Evolutionary conservation across 2,888 invertebrate species (phyloP).

Genomic region (Andricus quercusramuli): DNA sequence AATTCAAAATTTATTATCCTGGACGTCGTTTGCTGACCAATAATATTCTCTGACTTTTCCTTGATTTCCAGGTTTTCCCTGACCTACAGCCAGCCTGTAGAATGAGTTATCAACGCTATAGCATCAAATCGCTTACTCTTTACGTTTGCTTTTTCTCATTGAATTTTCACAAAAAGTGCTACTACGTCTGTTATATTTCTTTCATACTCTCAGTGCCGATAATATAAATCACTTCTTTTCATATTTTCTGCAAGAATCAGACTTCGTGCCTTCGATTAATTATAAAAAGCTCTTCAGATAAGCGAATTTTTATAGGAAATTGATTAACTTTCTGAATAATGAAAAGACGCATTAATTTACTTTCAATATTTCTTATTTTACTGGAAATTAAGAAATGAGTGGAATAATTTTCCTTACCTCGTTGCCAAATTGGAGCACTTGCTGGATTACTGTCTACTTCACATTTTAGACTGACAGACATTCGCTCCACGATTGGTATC

Average conservation of each 20-base stretch:
- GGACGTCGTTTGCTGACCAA: too few relatives aligned
- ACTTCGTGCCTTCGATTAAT: not conserved
- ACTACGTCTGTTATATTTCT: not conserved
- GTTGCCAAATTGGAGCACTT: slow-evolving; percentile 91
- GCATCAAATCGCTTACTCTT: not conserved
- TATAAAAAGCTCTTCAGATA: not conserved
- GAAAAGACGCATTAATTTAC: not conserved
- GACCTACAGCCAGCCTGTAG: too few relatives aligned
- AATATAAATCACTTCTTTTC: not conserved
- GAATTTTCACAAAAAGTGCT: not conserved
- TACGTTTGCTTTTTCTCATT: not conserved
- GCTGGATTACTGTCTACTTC: slow-evolving; percentile 96
- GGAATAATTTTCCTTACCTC: slow-evolving; percentile 76
- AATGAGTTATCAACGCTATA: not conserved
- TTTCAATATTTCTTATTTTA: not conserved
- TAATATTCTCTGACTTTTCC: too few relatives aligned
- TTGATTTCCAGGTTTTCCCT: too few relatives aligned
- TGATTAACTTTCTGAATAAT: too few relatives aligned
- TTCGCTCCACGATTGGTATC: slow-evolving; percentile 92
- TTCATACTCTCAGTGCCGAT: not conserved
- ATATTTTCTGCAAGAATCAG: not conserved
- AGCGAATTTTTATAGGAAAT: not conserved
- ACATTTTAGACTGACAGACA: slow-evolving; percentile 93
- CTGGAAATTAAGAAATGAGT: too few relatives aligned
- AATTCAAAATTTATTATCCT: too few relatives aligned